phyloP scores from a whole-genome alignment of 37 sponge, comb jelly and placozoan species.

The Sycon ciliatum region DNA sequence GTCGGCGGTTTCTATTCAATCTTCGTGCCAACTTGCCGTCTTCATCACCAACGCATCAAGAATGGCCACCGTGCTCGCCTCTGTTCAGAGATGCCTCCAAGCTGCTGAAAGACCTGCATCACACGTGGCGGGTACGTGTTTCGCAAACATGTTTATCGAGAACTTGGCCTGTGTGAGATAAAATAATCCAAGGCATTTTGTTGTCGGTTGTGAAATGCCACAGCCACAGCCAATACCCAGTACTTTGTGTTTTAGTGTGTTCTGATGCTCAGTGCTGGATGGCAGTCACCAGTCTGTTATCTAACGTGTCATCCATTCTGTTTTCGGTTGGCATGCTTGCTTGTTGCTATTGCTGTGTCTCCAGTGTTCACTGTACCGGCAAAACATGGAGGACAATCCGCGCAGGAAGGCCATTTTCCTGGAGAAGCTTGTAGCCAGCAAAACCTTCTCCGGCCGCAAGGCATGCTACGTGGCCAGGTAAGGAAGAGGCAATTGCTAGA shows the following conservation, averaged over 20 bases:
- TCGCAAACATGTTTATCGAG: no score
- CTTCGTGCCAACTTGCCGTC: constrained; percentile 47
- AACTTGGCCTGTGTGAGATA: no score
- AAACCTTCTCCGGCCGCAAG: constrained; percentile 64
- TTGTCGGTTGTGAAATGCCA: no score
- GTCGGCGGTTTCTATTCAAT: constrained; percentile 41
- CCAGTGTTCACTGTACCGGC: constrained; percentile 50
- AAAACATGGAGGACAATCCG: constrained; percentile 44
- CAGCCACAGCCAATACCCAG: no score
- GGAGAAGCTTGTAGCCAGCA: constrained; percentile 66
- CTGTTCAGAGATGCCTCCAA: constrained; percentile 33
- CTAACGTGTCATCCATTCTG: no score
- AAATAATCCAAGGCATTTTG: no score
- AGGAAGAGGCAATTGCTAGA: constrained; percentile 2
- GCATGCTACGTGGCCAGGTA: constrained; percentile 50
- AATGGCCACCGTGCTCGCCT: constrained; percentile 56
- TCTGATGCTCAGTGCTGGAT: no score
- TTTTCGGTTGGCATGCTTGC: no score
- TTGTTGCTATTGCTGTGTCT: no score
- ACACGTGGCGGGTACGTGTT: constrained; percentile 64
- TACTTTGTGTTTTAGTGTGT: no score
- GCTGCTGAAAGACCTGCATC: constrained; percentile 48
- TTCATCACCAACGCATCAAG: constrained; percentile 55
- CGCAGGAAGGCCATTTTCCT: constrained; percentile 30
- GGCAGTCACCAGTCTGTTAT: no score